Conservation (phyloP, 2,797 vertebrate genomes). For the Kryptolebias ocellatus region DNA sequence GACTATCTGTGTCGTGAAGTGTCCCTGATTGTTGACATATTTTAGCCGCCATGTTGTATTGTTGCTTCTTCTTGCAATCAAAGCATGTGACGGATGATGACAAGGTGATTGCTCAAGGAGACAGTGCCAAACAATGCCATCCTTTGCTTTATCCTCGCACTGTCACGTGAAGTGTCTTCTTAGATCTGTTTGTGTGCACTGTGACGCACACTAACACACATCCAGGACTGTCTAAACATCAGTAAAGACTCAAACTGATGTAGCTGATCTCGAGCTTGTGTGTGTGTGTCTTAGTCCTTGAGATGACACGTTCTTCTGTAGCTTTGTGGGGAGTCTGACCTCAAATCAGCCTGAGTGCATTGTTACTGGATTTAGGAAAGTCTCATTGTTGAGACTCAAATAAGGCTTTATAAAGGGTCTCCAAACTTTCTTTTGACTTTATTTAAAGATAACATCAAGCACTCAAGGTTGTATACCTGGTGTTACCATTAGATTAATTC, state of each 20-base stretch:
- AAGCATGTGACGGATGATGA: constrained; percentile 63
- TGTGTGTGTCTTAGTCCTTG: constrained; percentile 20
- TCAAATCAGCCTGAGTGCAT: constrained; percentile 24
- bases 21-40: constrained; percentile 26
- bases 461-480: not conserved
- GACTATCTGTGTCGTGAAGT: constrained; percentile 13
- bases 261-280: constrained; percentile 1
- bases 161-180: constrained; percentile 26
- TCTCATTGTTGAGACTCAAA: not conserved
- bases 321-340: constrained; percentile 2
- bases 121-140: constrained; percentile 33
- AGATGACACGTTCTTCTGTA: constrained; percentile 17
- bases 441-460: not conserved
- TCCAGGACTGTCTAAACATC: constrained; percentile 10
- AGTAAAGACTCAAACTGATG: constrained; percentile 2
- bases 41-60: constrained; percentile 31
- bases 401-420: not conserved
- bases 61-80: constrained; percentile 41
- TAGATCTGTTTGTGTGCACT: constrained; percentile 3
- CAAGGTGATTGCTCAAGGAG: constrained; percentile 55
- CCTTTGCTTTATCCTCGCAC: constrained; percentile 33
- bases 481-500: not conserved
- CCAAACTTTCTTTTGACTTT: not conserved
- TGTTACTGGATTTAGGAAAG: not conserved
- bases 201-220: not conserved